Evolutionary conservation across 2,113 vertebrate genomes (phyloP).

Genomic region (Anser cygnoides): DNA sequence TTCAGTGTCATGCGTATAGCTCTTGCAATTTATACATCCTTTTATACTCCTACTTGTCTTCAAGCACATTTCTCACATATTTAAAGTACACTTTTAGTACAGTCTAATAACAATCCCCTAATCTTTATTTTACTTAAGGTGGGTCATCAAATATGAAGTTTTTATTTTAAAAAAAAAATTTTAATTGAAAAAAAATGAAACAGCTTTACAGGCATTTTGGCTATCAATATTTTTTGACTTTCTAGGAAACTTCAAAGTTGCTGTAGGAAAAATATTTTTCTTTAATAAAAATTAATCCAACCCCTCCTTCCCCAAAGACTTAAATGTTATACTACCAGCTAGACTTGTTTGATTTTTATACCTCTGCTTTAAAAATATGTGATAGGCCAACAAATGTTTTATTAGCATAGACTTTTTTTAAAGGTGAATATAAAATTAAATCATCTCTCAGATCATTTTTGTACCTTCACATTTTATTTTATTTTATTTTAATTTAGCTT

Average conservation of each 20-base stretch:
- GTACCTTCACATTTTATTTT: not conserved
- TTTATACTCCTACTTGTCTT: not conserved
- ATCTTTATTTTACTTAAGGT: not conserved
- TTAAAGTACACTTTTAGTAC: not conserved
- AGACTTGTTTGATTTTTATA: not conserved
- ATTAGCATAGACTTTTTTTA: not conserved
- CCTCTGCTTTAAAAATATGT: not conserved
- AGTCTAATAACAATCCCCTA: not conserved
- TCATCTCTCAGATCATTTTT: not conserved
- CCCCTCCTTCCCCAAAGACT: not conserved
- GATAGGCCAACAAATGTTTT: not conserved
- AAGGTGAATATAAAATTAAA: not conserved
- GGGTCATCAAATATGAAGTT: accelerated
- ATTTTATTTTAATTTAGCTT: not conserved
- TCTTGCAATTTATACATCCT: not conserved
- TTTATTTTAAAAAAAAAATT: not conserved
- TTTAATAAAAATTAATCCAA: not conserved
- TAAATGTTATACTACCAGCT: not conserved
- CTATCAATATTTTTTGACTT: not conserved
- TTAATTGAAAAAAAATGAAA: not conserved
- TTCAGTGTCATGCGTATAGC: not conserved
- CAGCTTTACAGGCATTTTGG: not conserved
- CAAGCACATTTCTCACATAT: not conserved
- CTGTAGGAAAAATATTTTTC: not conserved
- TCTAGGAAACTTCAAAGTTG: not conserved